Base-by-base conservation (phyloP, 2,888 invertebrate species). In the Luperina testacea region DNA sequence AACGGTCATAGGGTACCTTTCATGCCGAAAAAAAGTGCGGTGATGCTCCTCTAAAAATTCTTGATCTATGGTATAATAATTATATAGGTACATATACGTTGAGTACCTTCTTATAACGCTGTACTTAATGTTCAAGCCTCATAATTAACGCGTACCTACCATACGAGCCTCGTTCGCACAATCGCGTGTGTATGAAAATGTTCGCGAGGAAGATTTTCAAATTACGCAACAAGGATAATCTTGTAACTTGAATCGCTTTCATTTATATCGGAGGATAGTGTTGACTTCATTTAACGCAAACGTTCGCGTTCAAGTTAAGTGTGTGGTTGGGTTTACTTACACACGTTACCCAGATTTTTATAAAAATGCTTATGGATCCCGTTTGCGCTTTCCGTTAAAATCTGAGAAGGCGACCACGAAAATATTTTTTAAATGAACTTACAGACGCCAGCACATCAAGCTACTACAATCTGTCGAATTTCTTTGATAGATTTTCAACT, bases 121-220 rank as follows among this genome's bases (percentile, higher is more conserved):
- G 61, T 75, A 72, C 76, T 80, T 79, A 75, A 81, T 81, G 48
- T 81, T 72, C 78, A 70, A 78, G 77, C 72, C 75, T 67, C 64
- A 67, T 80, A 77, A 89, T 89, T 89, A 89, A 90, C 78, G 81
- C 73, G 71, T 83, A 69, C 72, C 83, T 86, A 69, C 77, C 86
- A 42, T 75, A 80, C 74, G 78, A 80, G 81, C 42, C 81, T 80
- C 80, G 80, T 79, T 76, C 80, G 48, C 61, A 38, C 64, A 81
- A 81, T 80, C 70, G 53, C 75, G 77, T 76, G 76, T 80, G 78
- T 84, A 86, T 89, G 89, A 90, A 89, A 83, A 90, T 90, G 77
- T 89, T 86, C 83, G 38, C 68, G 51, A 65, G 20, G 76, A 78
- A 87, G 84, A 84, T 83, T 89, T 87, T 86, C 86, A 89, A 87